Evolutionary conservation across 2,113 vertebrate species (phyloP), one percentile per base, ranked within the genome.

Genomic region (Cyphomyrus plagiostoma): DNA sequence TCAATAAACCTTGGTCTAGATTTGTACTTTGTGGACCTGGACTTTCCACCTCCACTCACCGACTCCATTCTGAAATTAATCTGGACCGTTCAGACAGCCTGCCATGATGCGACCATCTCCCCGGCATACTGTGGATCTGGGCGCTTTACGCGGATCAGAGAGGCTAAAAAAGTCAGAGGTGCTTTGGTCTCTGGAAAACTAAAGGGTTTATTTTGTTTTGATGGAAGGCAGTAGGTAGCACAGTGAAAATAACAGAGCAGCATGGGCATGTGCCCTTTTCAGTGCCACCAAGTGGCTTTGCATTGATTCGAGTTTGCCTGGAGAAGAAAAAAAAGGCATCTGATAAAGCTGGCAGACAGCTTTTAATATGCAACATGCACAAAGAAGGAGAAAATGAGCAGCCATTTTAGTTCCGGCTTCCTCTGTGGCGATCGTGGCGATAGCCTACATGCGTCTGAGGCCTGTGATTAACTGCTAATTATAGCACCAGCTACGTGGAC

Each of bases 381-480:
- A 52, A 30, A 74, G 46, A 86, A n/a, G 10, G 86, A 35, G 86
- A 85, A 45, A 88, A 62, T 5, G 7, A 85, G 58, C 80, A 80
- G 87, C 89, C 46, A 56, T 86, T 88, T 88, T 90, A 90, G 89
- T 91, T 86, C 82, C 23, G 7, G 39, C 48, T 80, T 46, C 88
- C 39, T 56, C 66, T 26, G 45, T 5, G 17, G 45, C 11, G 53
- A 42, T 50, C 19, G 80, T 42, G 35, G 30, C 19, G 48, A 86
- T 83, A 62, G 66, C 52, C 23, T 19, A 17, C 46, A 90, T 90
- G 89, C 53, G 74, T 80, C 87, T 26, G 50, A 77, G 83, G n/a
- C 19, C 8, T 50, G 80, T 87, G 87, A 90, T 89, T 88, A 91
- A 89, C 87, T 85, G 48, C 17, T 77, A 86, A 49, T 49, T 53